Conservation (phyloP, 2,113 vertebrate species). For the Sula dactylatra region DNA sequence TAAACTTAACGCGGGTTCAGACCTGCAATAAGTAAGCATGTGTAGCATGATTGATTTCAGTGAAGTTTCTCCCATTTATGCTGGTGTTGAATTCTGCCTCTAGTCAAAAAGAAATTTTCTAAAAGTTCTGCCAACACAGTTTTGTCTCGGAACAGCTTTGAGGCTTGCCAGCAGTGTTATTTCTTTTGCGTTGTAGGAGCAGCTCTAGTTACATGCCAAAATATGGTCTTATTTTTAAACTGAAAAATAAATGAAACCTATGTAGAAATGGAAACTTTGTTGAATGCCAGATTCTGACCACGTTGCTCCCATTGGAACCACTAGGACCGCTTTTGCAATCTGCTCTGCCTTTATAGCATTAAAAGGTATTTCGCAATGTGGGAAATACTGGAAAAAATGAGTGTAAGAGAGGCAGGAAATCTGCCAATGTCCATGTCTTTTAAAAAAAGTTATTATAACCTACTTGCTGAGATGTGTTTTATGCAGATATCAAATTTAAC, state of each 20-base stretch:
- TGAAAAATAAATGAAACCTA: constrained; percentile 55
- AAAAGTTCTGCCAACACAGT: constrained; percentile 37
- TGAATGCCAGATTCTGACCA: constrained; percentile 43
- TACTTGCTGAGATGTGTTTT: constrained; percentile 4
- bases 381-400: constrained; percentile 42
- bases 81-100: constrained; percentile 36
- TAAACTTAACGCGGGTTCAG: background rate
- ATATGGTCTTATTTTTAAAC: constrained; percentile 48
- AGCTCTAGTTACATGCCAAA: constrained; percentile 39
- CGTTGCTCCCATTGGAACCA: constrained; percentile 6
- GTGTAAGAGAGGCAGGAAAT: background rate
- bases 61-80: constrained; percentile 7
- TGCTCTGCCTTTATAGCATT: constrained; percentile 7
- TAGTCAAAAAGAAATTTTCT: constrained; percentile 20
- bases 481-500: background rate
- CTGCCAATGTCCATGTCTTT: background rate
- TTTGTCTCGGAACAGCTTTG: constrained; percentile 33
- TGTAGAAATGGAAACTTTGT: constrained; percentile 49
- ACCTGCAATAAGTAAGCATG: background rate
- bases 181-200: constrained; percentile 23
- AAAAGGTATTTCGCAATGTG: constrained; percentile 28
- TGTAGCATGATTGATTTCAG: background rate
- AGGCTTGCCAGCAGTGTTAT: constrained; percentile 24
- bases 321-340: constrained; percentile 29
- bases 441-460: background rate